Conservation (phyloP, 2,888 invertebrate genomes). For the Dioctria linearis region DNA sequence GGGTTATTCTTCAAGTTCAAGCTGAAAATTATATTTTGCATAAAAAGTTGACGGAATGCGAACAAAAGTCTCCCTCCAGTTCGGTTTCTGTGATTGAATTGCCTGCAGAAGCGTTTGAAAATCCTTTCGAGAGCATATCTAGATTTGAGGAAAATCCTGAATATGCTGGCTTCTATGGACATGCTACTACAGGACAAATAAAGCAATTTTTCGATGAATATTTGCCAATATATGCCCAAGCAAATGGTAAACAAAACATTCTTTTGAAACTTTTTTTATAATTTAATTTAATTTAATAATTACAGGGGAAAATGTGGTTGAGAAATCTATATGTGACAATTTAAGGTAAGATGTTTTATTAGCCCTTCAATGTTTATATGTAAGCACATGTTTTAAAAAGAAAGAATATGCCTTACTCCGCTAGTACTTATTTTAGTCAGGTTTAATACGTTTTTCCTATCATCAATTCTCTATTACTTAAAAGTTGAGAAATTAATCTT, state of each 20-base stretch:
- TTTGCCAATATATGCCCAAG: conserved; percentile 54
- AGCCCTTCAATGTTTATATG: no score
- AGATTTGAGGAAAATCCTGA: conserved; percentile 55
- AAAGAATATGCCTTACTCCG: no score
- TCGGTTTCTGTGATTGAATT: conserved; percentile 51
- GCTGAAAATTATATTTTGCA: not conserved
- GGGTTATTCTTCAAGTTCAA: conserved; percentile 16
- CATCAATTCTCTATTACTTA: no score
- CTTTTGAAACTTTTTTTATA: not conserved
- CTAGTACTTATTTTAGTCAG: no score
- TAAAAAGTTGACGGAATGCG: conserved; percentile 32
- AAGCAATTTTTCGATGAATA: conserved; percentile 56
- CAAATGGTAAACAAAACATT: conserved; percentile 27
- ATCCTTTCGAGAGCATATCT: conserved; percentile 54
- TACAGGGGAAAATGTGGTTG: not conserved
- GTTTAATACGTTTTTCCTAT: no score
- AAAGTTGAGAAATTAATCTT: no score
- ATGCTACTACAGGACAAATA: conserved; percentile 35
- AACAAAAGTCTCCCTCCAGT: conserved; percentile 26
- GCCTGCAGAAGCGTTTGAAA: conserved; percentile 53
- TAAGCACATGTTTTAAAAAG: no score
- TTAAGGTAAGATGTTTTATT: not conserved
- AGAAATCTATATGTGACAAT: not conserved
- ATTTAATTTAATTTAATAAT: not conserved
- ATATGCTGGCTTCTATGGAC: conserved; percentile 57